Conservation (phyloP, 2,797 vertebrate species). For the Poeciliopsis paucimaculata region DNA sequence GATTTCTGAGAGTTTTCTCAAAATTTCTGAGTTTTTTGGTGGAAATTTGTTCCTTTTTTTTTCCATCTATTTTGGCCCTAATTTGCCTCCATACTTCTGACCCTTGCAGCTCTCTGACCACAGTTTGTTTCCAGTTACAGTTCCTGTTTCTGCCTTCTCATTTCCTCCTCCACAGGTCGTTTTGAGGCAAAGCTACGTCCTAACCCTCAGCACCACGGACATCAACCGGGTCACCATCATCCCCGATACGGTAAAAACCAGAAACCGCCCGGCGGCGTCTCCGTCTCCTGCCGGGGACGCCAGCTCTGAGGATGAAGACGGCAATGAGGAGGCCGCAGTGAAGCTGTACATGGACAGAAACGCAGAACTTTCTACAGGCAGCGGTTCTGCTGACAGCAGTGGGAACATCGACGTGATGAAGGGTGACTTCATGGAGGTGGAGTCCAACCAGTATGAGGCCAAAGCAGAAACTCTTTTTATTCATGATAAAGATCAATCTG, state of each 20-base stretch:
- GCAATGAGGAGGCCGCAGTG: slow-evolving; percentile 19
- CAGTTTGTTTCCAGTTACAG: not conserved
- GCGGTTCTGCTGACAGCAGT: slow-evolving; percentile 10
- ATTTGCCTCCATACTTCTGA: too few relatives aligned
- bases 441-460: not conserved
- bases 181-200: slow-evolving; percentile 2
- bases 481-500: not conserved
- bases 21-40: too few relatives aligned
- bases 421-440: not conserved
- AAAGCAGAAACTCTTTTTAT: not conserved
- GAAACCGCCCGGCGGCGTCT: not conserved
- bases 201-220: slow-evolving; percentile 30
- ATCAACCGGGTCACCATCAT: slow-evolving; percentile 30
- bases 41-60: too few relatives aligned
- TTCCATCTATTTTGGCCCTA: too few relatives aligned
- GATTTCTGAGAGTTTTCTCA: too few relatives aligned
- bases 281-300: not conserved
- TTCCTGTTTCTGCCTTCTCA: not conserved
- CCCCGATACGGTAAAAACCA: not conserved
- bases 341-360: slow-evolving; percentile 48
- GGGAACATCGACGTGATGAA: not conserved
- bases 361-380: slow-evolving; percentile 6
- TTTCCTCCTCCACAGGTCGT: slow-evolving; percentile 22
- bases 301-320: slow-evolving; percentile 4
- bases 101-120: not conserved